Conservation (phyloP, 2,888 invertebrate species). For the Drosophila monieri region DNA sequence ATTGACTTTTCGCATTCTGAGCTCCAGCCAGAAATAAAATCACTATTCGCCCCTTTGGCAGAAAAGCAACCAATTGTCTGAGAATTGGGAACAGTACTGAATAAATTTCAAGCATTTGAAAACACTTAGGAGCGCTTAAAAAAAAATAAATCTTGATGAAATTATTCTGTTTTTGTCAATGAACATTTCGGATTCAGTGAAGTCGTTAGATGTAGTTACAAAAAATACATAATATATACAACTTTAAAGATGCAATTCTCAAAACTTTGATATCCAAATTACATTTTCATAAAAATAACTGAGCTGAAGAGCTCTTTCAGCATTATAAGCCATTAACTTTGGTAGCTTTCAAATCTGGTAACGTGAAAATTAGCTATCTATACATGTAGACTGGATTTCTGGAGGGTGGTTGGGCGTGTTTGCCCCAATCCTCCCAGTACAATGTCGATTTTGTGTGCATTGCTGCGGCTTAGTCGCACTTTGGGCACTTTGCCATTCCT, state of each 20-base stretch:
- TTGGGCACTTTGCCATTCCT: slow-evolving; percentile 4
- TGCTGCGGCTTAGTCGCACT: slow-evolving; percentile 44
- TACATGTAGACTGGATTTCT: slow-evolving; percentile 17
- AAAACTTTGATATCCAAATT: not conserved
- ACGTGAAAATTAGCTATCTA: slow-evolving; percentile 55
- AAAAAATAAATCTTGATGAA: not conserved
- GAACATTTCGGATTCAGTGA: no score
- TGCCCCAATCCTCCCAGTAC: slow-evolving; percentile 20
- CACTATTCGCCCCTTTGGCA: slow-evolving; percentile 3
- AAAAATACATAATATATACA: no score
- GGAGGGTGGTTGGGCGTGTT: slow-evolving; percentile 1
- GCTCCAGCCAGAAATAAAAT: slow-evolving; percentile 26
- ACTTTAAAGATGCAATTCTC: no score
- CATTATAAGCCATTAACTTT: slow-evolving; percentile 34
- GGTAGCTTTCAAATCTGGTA: slow-evolving; percentile 27
- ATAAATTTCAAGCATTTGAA: slow-evolving; percentile 9
- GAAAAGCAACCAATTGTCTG: slow-evolving; percentile 12
- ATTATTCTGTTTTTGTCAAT: slow-evolving; percentile 6
- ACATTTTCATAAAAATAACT: not conserved
- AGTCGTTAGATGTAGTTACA: no score
- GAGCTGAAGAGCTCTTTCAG: slow-evolving; percentile 12
- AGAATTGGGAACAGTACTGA: slow-evolving; percentile 7
- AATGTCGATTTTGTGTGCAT: slow-evolving; percentile 43
- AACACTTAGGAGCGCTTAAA: slow-evolving; percentile 23
- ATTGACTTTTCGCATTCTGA: slow-evolving; percentile 11